These are phyloP conservation scores for Bradysia coprophila DNA, from an alignment of 1,140 invertebrate species.

Conservation along the genomic window DNA sequence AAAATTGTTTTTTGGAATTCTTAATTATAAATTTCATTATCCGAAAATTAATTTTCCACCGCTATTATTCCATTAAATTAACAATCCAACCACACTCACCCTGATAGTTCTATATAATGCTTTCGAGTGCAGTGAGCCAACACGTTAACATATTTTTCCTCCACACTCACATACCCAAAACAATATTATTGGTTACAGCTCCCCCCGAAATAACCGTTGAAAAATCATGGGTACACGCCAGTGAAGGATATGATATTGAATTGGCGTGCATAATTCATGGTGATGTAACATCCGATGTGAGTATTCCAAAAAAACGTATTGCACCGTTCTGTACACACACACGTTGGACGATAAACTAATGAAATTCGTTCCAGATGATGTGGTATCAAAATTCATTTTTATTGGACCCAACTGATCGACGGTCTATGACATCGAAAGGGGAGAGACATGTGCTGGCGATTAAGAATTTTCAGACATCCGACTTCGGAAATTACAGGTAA, in stretches of 20 bases:
- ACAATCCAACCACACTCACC: no score
- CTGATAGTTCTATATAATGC: no score
- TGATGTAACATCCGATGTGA: conserved; percentile 28
- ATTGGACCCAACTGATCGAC: conserved; percentile 31
- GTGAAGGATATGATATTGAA: conserved; percentile 28
- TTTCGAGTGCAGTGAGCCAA: no score
- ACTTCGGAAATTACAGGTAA: conserved; percentile 33
- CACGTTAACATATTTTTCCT: no score
- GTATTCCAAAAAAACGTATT: conserved; percentile 1
- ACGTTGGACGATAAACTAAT: no score
- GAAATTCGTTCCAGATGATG: conserved; percentile 21
- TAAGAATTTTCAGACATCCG: conserved; percentile 29
- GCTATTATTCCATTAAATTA: no score
- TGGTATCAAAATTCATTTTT: conserved; percentile 37
- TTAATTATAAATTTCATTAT: no score
- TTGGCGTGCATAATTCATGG: conserved; percentile 28
- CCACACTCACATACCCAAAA: no score
- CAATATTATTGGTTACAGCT: conserved; percentile 16
- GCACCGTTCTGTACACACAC: no score
- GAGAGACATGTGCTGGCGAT: conserved; percentile 33
- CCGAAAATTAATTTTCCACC: no score
- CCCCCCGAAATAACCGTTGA: conserved; percentile 30
- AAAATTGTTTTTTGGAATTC: no score
- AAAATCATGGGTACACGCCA: conserved; percentile 28
- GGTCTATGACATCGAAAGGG: conserved; percentile 30